phyloP scores from a whole-genome alignment of 1,140 invertebrate genomes.

The Tribolium madens region DNA sequence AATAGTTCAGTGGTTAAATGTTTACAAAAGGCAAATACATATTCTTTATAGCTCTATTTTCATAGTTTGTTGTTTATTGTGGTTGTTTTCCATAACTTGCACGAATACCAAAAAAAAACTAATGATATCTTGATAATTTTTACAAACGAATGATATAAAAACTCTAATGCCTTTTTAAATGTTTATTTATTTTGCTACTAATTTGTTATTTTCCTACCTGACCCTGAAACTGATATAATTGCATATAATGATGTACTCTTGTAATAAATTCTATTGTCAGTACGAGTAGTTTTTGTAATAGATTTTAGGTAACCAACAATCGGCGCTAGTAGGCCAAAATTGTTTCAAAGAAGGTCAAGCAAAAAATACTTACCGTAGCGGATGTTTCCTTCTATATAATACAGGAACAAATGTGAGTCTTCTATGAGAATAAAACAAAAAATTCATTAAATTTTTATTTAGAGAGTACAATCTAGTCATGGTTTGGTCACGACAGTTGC shows the following conservation, averaged over 20 bases:
- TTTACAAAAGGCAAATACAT: background rate
- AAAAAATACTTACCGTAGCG: conserved; percentile 97
- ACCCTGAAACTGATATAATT: background rate
- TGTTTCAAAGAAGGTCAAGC: conserved; percentile 91
- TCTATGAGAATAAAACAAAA: background rate
- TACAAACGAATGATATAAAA: background rate
- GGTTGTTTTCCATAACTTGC: background rate
- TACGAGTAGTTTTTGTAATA: conserved; percentile 8
- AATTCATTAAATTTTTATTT: background rate
- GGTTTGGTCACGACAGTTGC: conserved; percentile 96
- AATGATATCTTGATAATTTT: background rate
- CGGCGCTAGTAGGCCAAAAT: conserved; percentile 93
- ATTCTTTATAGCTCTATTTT: background rate
- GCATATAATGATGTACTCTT: background rate
- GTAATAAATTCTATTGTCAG: background rate
- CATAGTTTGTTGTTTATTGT: background rate
- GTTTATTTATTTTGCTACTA: background rate
- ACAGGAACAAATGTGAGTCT: conserved; percentile 77
- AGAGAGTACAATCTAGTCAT: conserved; percentile 84
- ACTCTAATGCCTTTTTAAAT: background rate
- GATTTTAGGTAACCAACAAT: conserved; percentile 91
- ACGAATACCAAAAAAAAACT: background rate
- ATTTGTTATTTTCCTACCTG: background rate
- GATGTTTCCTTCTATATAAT: conserved; percentile 96
- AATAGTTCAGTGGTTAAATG: background rate